Evolutionary conservation across 2,113 vertebrate species (phyloP).

Genomic region (Perca flavescens): DNA sequence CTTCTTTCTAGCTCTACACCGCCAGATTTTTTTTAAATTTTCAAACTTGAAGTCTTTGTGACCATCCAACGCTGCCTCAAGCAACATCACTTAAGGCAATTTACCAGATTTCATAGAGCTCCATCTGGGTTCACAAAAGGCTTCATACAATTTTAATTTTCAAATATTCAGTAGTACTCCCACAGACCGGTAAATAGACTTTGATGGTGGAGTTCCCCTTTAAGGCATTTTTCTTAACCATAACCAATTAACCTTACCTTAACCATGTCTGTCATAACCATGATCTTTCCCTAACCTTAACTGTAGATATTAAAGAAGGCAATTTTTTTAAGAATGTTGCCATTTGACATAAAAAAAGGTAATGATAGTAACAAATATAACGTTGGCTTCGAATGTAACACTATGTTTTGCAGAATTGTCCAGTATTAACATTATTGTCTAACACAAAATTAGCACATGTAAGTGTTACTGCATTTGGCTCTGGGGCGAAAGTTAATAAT

Average conservation of each 20-base stretch:
- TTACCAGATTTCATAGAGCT: background rate
- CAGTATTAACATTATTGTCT: background rate
- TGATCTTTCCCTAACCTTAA: too few relatives aligned
- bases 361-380: too few relatives aligned
- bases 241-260: too few relatives aligned
- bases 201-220: background rate
- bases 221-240: background rate
- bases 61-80: background rate
- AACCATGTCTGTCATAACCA: too few relatives aligned
- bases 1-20: background rate
- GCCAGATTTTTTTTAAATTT: background rate
- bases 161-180: background rate
- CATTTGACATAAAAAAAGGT: too few relatives aligned
- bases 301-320: too few relatives aligned
- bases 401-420: background rate
- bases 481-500: slow-evolving; percentile 6
- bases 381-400: background rate
- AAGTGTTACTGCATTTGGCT: background rate
- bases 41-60: background rate
- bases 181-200: background rate
- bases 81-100: background rate
- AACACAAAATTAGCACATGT: background rate
- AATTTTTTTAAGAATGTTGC: too few relatives aligned
- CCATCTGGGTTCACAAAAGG: background rate
- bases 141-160: background rate